Evolutionary conservation across 2,888 invertebrate genomes (phyloP).

Genomic region (Parnassius orleans): DNA sequence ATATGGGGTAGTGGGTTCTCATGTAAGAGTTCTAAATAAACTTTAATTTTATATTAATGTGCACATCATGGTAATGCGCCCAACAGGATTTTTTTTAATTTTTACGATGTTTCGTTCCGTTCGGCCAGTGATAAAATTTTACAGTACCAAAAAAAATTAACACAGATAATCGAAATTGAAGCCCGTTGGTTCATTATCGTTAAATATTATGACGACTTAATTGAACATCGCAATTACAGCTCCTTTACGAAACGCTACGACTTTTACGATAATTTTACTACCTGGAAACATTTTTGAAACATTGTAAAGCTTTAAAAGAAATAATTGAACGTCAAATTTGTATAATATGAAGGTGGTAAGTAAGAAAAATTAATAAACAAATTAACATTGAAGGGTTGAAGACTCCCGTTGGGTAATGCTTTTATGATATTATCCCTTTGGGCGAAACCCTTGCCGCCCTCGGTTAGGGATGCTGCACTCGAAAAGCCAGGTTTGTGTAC

Average conservation of each 20-base stretch:
- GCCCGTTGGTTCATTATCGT: too few species aligned
- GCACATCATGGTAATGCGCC: too few species aligned
- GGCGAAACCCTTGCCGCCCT: conserved; percentile 47
- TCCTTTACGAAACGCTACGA: not conserved
- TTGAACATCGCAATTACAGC: too few species aligned
- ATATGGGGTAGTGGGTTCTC: too few species aligned
- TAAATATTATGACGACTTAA: too few species aligned
- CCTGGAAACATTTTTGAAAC: conserved; percentile 11
- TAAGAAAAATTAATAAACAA: conserved; percentile 69
- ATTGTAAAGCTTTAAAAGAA: conserved; percentile 34
- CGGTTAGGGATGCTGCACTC: conserved; percentile 37
- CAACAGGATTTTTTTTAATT: too few species aligned
- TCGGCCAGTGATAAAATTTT: too few species aligned
- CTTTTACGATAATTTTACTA: conserved; percentile 20
- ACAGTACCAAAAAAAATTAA: too few species aligned
- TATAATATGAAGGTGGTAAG: conserved; percentile 44
- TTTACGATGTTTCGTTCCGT: too few species aligned
- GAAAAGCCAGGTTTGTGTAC: conserved; percentile 42
- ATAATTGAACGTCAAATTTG: conserved; percentile 30
- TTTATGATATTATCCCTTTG: conserved; percentile 66
- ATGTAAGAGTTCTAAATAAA: too few species aligned
- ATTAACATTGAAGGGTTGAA: conserved; percentile 71
- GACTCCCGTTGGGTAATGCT: conserved; percentile 52
- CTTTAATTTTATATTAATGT: too few species aligned
- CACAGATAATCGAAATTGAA: too few species aligned